Percentiles rank a stretch among this genome's conserved stretches.
phyloP scores from a whole-genome alignment of 2,888 invertebrate species.

The Gerris lacustris region DNA sequence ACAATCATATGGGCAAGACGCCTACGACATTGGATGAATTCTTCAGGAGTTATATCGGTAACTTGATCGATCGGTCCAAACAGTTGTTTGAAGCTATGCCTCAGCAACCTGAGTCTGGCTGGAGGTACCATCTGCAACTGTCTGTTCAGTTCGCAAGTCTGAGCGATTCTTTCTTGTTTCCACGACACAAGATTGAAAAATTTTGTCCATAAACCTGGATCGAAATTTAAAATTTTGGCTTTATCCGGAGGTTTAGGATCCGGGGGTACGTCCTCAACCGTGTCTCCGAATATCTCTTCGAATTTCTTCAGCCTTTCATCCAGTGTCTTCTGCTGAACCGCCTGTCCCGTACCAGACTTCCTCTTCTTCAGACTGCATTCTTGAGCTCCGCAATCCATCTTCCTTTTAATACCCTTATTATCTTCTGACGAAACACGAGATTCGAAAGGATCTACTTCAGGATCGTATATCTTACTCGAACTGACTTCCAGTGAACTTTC shows the following conservation, averaged over 20 bases:
- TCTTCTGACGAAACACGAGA: not conserved
- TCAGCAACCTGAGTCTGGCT: slow-evolving; percentile 21
- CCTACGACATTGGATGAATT: slow-evolving; percentile 26
- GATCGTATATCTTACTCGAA: slow-evolving; percentile 1
- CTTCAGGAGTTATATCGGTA: slow-evolving; percentile 23
- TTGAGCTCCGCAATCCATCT: not conserved
- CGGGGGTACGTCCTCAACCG: not conserved
- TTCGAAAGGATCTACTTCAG: not conserved
- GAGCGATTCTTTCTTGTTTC: slow-evolving; percentile 27
- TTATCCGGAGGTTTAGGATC: not conserved
- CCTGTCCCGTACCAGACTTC: not conserved
- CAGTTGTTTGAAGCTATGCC: slow-evolving; percentile 25
- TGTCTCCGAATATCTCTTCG: not conserved
- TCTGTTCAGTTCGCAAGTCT: slow-evolving; percentile 27
- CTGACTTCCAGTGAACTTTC: not conserved
- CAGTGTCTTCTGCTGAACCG: not conserved
- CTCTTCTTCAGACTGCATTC: not conserved
- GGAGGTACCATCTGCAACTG: slow-evolving; percentile 23
- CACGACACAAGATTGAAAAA: slow-evolving; percentile 19
- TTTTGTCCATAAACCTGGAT: not conserved
- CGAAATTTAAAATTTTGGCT: not conserved
- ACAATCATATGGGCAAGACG: slow-evolving; percentile 30
- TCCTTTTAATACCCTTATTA: not conserved
- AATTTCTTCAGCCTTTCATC: not conserved
- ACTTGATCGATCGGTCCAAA: slow-evolving; percentile 27